Percentiles rank a stretch among this genome's conserved stretches.
These are phyloP conservation scores for Drosophila robusta DNA, from an alignment of 2,888 invertebrate genomes.

Conservation along the genomic window DNA sequence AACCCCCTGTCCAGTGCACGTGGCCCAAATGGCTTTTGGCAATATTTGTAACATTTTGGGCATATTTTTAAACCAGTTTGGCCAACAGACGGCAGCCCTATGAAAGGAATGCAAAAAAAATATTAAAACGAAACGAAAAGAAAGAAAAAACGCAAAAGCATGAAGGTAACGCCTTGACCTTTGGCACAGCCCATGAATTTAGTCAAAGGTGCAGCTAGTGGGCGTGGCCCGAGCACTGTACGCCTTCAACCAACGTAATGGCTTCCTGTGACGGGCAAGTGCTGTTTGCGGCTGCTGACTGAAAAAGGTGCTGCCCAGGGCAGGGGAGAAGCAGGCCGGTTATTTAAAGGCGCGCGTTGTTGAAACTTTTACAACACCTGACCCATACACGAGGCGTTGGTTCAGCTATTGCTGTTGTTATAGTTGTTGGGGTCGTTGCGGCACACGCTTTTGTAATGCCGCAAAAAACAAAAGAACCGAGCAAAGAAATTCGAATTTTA, in stretches of 20 bases:
- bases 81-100: conserved; percentile 22
- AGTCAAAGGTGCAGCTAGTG: conserved; percentile 34
- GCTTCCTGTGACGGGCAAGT: conserved; percentile 38
- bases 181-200: conserved; percentile 54
- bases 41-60: conserved; percentile 52
- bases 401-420: no score
- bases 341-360: conserved; percentile 47
- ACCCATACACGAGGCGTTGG: conserved; percentile 29
- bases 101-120: conserved; percentile 27
- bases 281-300: conserved; percentile 8
- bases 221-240: conserved; percentile 45
- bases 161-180: conserved; percentile 58
- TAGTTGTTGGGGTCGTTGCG: conserved; percentile 12
- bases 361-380: conserved; percentile 52
- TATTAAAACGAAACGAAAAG: background rate
- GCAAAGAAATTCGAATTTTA: conserved; percentile 8
- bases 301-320: background rate
- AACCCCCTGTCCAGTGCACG: conserved; percentile 25
- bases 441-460: conserved; percentile 22
- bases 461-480: conserved; percentile 20
- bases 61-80: conserved; percentile 55
- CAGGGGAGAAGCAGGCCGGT: conserved; percentile 21
- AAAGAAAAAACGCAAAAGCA: background rate
- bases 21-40: conserved; percentile 52
- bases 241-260: conserved; percentile 50